These are phyloP conservation scores for Colaptes auratus DNA, from an alignment of 2,113 vertebrate genomes.

Conservation along the genomic window DNA sequence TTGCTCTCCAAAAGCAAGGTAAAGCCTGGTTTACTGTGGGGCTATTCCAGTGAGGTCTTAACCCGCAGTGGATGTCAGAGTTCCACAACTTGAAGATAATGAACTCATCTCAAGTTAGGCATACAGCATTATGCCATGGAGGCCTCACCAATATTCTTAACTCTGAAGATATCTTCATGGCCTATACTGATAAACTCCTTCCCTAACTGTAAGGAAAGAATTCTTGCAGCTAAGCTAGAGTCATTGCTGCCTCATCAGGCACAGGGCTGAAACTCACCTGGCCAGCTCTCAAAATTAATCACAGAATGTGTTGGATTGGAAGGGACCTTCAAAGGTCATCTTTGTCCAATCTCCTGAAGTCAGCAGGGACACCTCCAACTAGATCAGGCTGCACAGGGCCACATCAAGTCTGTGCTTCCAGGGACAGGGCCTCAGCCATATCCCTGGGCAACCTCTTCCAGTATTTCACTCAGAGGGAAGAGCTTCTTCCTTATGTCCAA, in stretches of 20 bases:
- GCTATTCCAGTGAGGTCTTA: background rate
- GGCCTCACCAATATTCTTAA: background rate
- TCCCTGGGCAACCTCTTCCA: too few relatives aligned
- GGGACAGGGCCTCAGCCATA: too few relatives aligned
- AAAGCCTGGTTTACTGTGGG: background rate
- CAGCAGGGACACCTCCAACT: too few relatives aligned
- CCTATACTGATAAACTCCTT: background rate
- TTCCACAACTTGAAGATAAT: background rate
- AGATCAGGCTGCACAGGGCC: too few relatives aligned
- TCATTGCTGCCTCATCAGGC: background rate
- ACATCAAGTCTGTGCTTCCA: too few relatives aligned
- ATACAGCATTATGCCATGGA: accelerated
- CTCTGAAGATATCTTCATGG: background rate
- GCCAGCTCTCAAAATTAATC: background rate
- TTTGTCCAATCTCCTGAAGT: too few relatives aligned
- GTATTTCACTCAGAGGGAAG: too few relatives aligned
- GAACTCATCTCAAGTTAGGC: background rate
- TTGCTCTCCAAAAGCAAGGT: background rate
- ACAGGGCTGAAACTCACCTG: background rate
- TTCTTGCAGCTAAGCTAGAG: background rate
- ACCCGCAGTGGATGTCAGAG: background rate
- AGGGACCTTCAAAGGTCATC: too few relatives aligned
- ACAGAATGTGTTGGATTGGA: too few relatives aligned
- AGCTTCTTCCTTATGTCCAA: too few relatives aligned
- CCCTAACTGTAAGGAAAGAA: background rate